Evolutionary conservation across 1,140 invertebrate genomes (phyloP).

Genomic region (Pogonomyrmex californicus): DNA sequence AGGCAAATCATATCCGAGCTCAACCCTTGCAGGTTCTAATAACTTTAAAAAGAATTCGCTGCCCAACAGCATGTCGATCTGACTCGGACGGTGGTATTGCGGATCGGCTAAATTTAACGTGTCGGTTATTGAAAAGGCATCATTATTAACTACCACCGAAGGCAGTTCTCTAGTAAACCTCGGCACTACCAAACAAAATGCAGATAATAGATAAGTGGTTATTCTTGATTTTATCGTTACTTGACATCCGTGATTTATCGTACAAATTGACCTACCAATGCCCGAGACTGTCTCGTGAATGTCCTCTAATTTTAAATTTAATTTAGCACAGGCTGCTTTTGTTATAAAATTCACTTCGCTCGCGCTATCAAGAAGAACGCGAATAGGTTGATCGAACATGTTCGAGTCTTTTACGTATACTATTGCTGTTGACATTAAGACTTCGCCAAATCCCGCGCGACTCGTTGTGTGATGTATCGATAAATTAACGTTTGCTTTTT

Average conservation of each 20-base stretch:
- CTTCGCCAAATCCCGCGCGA: too few species aligned
- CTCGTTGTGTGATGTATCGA: neutral
- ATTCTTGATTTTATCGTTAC: neutral
- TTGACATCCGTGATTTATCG: neutral
- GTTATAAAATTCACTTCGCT: too few species aligned
- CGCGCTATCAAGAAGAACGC: neutral
- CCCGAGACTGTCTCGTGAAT: too few species aligned
- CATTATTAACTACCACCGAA: neutral
- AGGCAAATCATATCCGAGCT: neutral
- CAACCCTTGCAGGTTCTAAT: neutral
- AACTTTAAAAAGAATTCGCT: neutral
- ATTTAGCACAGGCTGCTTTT: too few species aligned
- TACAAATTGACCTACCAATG: neutral
- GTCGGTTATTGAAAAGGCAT: neutral
- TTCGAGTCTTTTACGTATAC: neutral
- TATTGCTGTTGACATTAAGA: neutral
- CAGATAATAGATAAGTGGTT: neutral
- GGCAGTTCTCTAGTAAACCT: neutral
- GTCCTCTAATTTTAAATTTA: too few species aligned
- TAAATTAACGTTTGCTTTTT: too few species aligned
- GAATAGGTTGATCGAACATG: neutral
- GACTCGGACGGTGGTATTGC: neutral
- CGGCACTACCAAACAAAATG: neutral
- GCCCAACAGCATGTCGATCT: neutral
- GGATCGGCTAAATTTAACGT: neutral